Percentiles rank a stretch among this genome's conserved stretches.
Conservation (phyloP, 1,140 invertebrate species). For the Drosophila varians region DNA sequence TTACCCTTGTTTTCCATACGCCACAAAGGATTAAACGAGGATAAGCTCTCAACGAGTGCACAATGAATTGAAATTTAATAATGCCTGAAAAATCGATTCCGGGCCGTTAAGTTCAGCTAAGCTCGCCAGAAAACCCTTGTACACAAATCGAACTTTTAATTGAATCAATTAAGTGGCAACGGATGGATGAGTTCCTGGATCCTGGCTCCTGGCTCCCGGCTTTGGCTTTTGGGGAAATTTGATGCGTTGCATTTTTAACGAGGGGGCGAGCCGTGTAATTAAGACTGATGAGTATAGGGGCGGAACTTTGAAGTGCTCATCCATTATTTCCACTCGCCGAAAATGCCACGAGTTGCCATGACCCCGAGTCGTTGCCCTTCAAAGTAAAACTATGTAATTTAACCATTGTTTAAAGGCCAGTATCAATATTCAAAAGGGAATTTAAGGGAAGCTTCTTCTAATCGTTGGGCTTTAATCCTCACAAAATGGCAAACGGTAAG, state of each 20-base stretch:
- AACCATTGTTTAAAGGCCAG: background rate
- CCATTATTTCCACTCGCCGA: slow-evolving; percentile 31
- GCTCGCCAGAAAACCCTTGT: background rate
- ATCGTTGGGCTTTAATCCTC: background rate
- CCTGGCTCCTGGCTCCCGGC: background rate
- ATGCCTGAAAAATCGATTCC: slow-evolving; percentile 18
- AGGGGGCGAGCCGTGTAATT: slow-evolving; percentile 34
- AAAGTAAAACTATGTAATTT: background rate
- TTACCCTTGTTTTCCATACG: background rate
- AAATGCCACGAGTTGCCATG: slow-evolving; percentile 15
- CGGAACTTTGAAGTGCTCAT: slow-evolving; percentile 36
- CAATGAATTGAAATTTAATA: slow-evolving; percentile 16
- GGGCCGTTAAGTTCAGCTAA: slow-evolving; percentile 7
- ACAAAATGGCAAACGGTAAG: slow-evolving; percentile 6
- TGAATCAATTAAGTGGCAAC: slow-evolving; percentile 33
- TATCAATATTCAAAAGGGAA: background rate
- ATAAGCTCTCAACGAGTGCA: background rate
- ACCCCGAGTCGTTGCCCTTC: background rate
- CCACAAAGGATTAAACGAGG: background rate
- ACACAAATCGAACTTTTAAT: slow-evolving; percentile 43
- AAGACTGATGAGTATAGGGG: slow-evolving; percentile 14
- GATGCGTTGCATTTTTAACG: slow-evolving; percentile 39
- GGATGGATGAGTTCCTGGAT: background rate
- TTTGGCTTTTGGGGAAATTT: slow-evolving; percentile 21
- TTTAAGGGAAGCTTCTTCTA: background rate